Base-by-base conservation (phyloP, 1,140 invertebrate species). In the Meteorus sp. region DNA sequence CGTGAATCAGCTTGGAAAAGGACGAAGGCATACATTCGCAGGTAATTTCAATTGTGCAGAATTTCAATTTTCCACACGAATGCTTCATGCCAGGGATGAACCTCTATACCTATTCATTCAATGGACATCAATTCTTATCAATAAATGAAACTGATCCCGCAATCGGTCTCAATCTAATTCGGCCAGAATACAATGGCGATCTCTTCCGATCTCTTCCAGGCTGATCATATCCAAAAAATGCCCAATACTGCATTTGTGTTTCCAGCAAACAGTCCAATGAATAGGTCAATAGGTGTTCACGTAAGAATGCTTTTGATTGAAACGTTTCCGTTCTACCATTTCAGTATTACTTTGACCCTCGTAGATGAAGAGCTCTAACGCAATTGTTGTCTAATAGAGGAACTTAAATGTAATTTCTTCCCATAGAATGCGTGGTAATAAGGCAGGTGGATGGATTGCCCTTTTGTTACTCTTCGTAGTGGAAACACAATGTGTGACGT, bases 401-500 rank as follows among this genome's bases (percentile, higher is more conserved):
- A n/a, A n/a, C 11, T 33, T 23, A 5, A 29, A n/a, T n/a, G n/a
- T 13, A 55, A 43, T 55, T 23, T 4, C n/a, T n/a, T n/a, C 13
- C 19, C 35, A 27, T 11, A 57, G 55, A 15, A 57, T 57, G 55
- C 31, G 31, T n/a, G 44, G 31, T n/a, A 50, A 44, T 13, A 57
- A 23, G 9, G 55, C 45, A 27, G 45, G 55, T 23, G 45, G 35
- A 25, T 50, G 55, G 55, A 57, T 57, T 23, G 55, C 35, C 8
- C 45, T 57, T 27, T 19, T 57, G 6, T 31, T 57, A 19, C 55
- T 57, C 50, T 29, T 57, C 2, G 6, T 57, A 15, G 5, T 39
- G 19, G 39, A 47, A 4, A 33, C 48, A 57, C 9, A 48, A 20
- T 8, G n/a, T 4, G 43, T 29, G n/a, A 23, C n/a, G 9, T 23